Evolutionary conservation across 2,888 invertebrate species (phyloP).

Genomic region (Venustoraphidia nigricollis): DNA sequence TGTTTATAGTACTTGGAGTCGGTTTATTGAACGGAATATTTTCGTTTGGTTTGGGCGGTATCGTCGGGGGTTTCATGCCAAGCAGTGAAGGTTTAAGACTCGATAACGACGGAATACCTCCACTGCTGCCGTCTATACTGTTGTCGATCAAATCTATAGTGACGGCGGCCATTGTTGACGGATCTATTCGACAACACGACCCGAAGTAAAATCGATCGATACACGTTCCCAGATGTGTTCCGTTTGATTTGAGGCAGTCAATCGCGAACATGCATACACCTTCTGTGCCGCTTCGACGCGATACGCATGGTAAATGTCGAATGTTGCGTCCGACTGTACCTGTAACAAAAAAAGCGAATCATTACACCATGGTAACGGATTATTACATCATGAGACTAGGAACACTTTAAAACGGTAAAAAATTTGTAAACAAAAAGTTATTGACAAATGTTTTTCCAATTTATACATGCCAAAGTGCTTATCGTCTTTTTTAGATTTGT

Average conservation of each 20-base stretch:
- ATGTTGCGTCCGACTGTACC: conserved; percentile 76
- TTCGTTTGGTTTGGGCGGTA: no score
- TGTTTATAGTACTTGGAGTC: conserved; percentile 15
- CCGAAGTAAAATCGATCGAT: conserved; percentile 89
- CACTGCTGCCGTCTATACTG: conserved; percentile 37
- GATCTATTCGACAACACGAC: conserved; percentile 72
- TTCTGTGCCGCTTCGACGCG: conserved; percentile 58
- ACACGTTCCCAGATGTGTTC: conserved; percentile 81
- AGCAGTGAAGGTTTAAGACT: neutral
- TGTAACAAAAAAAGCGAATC: conserved; percentile 32
- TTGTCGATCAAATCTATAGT: conserved; percentile 37
- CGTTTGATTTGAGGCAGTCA: conserved; percentile 80
- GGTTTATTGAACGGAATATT: conserved; percentile 9
- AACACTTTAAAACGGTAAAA: no score
- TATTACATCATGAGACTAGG: no score
- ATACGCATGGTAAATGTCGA: conserved; percentile 75
- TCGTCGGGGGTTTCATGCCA: no score
- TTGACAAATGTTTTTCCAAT: no score
- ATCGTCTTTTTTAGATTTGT: no score
- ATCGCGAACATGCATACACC: conserved; percentile 91
- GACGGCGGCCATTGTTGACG: conserved; percentile 29
- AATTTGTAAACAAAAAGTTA: no score
- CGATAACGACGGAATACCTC: neutral
- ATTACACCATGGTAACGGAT: neutral
- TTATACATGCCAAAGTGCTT: no score